A percentile compares a stretch with the other conserved stretches of the same genome.
phyloP scores from a whole-genome alignment of 2,888 invertebrate species.

The Clepsis dumicolana region DNA sequence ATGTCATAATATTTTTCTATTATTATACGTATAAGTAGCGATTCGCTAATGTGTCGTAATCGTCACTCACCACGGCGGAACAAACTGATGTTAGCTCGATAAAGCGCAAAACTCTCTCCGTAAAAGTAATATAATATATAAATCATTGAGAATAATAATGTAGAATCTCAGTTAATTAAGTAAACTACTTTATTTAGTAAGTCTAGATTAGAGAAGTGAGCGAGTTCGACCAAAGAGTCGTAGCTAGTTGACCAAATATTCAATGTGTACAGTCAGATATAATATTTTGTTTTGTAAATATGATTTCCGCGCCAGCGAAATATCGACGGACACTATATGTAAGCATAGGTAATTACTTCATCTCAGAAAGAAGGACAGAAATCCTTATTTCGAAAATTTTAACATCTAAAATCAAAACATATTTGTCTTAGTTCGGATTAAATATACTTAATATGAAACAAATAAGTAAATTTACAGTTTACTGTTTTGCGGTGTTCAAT shows the following conservation, averaged over 20 bases:
- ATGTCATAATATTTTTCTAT: slow-evolving; percentile 39
- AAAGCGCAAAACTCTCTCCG: slow-evolving; percentile 33
- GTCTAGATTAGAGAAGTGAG: slow-evolving; percentile 49
- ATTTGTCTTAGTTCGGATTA: no score
- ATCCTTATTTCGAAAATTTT: no score
- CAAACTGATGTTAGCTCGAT: slow-evolving; percentile 40
- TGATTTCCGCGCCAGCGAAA: slow-evolving; percentile 19
- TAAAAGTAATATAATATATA: slow-evolving; percentile 42
- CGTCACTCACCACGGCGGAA: slow-evolving; percentile 37
- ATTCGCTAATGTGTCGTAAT: slow-evolving; percentile 30
- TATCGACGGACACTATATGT: not conserved
- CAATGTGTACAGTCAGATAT: slow-evolving; percentile 41
- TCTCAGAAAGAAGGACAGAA: no score
- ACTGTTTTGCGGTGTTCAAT: no score
- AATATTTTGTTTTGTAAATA: slow-evolving; percentile 35
- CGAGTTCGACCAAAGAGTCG: slow-evolving; percentile 53
- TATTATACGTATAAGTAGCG: slow-evolving; percentile 42
- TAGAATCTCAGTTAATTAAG: slow-evolving; percentile 75
- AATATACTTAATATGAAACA: no score
- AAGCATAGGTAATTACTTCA: no score
- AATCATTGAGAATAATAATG: slow-evolving; percentile 48
- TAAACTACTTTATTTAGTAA: slow-evolving; percentile 44
- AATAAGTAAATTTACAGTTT: no score
- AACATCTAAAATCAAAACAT: no score
- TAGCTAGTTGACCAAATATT: slow-evolving; percentile 68